These are phyloP conservation scores for Agrypnus murinus DNA, from an alignment of 2,888 invertebrate genomes.

Conservation along the genomic window DNA sequence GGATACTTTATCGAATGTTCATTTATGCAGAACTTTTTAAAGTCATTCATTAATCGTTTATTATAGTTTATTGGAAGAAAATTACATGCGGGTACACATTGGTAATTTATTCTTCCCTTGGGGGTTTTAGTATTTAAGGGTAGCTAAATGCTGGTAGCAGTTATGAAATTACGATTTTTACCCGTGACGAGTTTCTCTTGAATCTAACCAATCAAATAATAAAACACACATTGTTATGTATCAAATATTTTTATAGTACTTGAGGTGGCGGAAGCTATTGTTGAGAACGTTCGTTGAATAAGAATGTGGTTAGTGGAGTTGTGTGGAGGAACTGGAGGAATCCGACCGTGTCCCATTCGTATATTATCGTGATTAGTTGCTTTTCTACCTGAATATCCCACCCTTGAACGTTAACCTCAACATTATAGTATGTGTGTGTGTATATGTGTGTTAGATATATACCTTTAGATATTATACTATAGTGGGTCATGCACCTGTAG, in stretches of 20 bases:
- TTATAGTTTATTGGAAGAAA: not conserved
- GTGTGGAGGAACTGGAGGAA: slow-evolving; percentile 42
- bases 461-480: slow-evolving; percentile 33
- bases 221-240: slow-evolving; percentile 2
- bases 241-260: slow-evolving; percentile 3
- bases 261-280: slow-evolving; percentile 41
- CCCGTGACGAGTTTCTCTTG: not conserved
- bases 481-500: slow-evolving; percentile 48
- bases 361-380: slow-evolving; percentile 41
- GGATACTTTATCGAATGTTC: not conserved
- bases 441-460: slow-evolving; percentile 38
- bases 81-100: not conserved
- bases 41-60: slow-evolving; percentile 11
- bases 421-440: slow-evolving; percentile 13
- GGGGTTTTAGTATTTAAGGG: not conserved
- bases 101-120: not conserved
- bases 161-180: too few species aligned
- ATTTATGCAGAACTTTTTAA: slow-evolving; percentile 1
- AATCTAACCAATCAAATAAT: not conserved
- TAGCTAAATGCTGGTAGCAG: not conserved
- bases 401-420: slow-evolving; percentile 48
- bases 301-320: slow-evolving; percentile 37
- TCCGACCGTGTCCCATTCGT: slow-evolving; percentile 31
- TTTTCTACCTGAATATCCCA: slow-evolving; percentile 49
- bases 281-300: slow-evolving; percentile 32